Conservation (phyloP, 2,888 invertebrate species). For the Spisula subtruncata region DNA sequence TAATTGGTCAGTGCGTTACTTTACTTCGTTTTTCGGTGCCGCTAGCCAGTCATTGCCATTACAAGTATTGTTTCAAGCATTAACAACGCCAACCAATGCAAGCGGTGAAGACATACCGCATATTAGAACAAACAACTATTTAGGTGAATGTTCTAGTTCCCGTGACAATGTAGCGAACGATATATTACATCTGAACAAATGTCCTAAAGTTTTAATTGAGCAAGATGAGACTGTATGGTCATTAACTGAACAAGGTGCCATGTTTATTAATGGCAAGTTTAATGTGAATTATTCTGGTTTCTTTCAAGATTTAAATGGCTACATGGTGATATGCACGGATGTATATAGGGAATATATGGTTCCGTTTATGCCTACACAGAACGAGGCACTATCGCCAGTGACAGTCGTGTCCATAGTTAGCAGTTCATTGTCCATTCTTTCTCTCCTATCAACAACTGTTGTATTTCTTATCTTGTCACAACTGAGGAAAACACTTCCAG, state of each 20-base stretch:
- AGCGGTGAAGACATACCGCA: neutral
- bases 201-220: neutral
- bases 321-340: slow-evolving; percentile 22
- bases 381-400: neutral
- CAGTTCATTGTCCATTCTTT: slow-evolving; percentile 45
- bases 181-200: neutral
- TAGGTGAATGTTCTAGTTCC: neutral
- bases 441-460: slow-evolving; percentile 45
- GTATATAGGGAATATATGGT: slow-evolving; percentile 15
- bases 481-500: slow-evolving; percentile 54
- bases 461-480: slow-evolving; percentile 47
- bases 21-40: neutral
- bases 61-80: neutral
- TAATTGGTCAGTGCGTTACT: neutral
- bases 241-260: neutral
- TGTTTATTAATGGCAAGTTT: neutral
- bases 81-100: neutral
- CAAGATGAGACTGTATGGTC: slow-evolving; percentile 2
- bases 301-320: neutral
- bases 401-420: slow-evolving; percentile 36
- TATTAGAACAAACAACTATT: neutral
- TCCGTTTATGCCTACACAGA: neutral
- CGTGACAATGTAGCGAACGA: neutral
- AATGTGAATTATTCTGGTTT: neutral
- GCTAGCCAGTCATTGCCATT: neutral